A percentile compares a stretch with the other conserved stretches of the same genome.
phyloP scores from a whole-genome alignment of 2,888 invertebrate species.

The Leuctra nigra region DNA sequence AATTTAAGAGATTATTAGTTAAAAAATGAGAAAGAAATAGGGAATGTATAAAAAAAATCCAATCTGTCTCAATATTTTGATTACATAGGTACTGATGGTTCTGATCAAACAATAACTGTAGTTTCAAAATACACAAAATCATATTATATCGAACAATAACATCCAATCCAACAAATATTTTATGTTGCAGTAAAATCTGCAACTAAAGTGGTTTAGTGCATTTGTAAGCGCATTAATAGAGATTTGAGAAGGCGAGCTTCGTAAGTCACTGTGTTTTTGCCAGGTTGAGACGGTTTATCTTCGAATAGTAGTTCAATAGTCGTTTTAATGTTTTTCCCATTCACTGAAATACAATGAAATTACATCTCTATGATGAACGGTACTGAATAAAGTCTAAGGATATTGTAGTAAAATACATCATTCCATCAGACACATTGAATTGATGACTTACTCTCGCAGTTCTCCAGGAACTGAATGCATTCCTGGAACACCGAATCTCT shows the following conservation, averaged over 20 bases:
- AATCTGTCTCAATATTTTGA: no score
- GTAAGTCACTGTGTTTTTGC: conserved; percentile 85
- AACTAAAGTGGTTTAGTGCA: conserved; percentile 27
- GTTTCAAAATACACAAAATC: no score
- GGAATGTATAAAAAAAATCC: no score
- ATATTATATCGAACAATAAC: no score
- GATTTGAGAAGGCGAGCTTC: conserved; percentile 81
- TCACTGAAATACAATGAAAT: conserved; percentile 54
- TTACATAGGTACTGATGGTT: no score
- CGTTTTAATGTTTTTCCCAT: conserved; percentile 78
- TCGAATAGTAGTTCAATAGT: conserved; percentile 76
- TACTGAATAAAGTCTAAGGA: not conserved
- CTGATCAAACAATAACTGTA: no score
- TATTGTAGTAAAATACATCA: not conserved
- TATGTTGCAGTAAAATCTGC: no score
- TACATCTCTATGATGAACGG: not conserved
- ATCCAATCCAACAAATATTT: no score
- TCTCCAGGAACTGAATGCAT: conserved; percentile 81
- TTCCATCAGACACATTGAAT: not conserved
- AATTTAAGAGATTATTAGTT: no score
- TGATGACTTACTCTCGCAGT: conserved; percentile 62
- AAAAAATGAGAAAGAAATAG: no score
- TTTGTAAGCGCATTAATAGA: conserved; percentile 63
- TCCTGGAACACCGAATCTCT: conserved; percentile 82
- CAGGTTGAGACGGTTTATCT: conserved; percentile 56